phyloP scores from a whole-genome alignment of 2,113 vertebrate genomes.

The Lophotis ruficrista region DNA sequence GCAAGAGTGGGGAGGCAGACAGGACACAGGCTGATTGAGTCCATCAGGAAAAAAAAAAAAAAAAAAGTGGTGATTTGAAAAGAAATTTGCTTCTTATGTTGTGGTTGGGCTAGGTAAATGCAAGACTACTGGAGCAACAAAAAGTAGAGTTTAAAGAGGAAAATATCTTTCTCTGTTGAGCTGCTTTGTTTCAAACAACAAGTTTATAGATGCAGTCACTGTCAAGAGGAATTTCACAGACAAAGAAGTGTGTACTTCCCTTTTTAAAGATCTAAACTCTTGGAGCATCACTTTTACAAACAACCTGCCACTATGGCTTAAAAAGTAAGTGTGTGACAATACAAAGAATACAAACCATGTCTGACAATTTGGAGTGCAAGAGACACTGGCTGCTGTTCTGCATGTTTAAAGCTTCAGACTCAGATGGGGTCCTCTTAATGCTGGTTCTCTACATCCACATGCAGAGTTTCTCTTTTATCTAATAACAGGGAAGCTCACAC shows the following conservation, averaged over 20 bases:
- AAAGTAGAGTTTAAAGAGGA: not conserved
- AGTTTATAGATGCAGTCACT: not conserved
- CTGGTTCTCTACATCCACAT: not conserved
- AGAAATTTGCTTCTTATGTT: not conserved
- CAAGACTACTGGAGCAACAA: not conserved
- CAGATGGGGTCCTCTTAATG: not conserved
- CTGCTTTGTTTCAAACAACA: not conserved
- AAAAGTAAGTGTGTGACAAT: not conserved
- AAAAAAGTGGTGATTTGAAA: not conserved
- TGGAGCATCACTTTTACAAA: not conserved
- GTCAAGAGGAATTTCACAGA: not conserved
- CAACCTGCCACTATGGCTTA: not conserved
- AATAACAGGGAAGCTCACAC: not conserved
- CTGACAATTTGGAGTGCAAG: not conserved
- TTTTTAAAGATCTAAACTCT: not conserved
- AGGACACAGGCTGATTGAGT: not conserved
- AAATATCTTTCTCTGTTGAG: not conserved
- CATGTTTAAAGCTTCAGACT: not conserved
- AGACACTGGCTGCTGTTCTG: not conserved
- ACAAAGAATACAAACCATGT: not conserved
- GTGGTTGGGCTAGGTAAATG: not conserved
- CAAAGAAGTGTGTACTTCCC: rapidly evolving
- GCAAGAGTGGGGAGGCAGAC: not conserved
- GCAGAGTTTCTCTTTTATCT: not conserved
- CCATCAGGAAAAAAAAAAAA: not conserved